phyloP scores from a whole-genome alignment of 2,888 invertebrate genomes.

The Iselma pallidipennis region DNA sequence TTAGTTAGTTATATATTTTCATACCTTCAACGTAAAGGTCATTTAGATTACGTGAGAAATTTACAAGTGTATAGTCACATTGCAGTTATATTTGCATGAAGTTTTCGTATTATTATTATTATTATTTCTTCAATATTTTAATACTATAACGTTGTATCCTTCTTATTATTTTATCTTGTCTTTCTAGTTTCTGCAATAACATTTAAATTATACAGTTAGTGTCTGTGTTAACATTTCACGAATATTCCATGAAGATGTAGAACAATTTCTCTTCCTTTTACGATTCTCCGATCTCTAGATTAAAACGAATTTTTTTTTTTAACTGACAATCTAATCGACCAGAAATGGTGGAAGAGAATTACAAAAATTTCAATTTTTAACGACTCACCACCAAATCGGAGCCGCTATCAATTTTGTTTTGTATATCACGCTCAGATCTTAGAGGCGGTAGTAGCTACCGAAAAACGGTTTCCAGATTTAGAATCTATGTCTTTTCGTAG shows the following conservation, averaged over 20 bases:
- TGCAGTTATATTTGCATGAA: conserved; percentile 2
- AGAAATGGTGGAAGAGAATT: too few relatives aligned
- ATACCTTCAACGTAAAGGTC: conserved; percentile 12
- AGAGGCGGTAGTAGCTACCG: too few relatives aligned
- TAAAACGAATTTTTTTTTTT: neutral
- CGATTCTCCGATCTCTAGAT: neutral
- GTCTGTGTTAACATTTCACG: conserved; percentile 19
- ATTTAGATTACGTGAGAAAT: conserved; percentile 10
- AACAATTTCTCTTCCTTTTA: conserved; percentile 20
- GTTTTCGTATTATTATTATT: conserved; percentile 2
- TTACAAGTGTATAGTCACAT: conserved; percentile 2
- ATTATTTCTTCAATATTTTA: neutral
- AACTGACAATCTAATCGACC: neutral
- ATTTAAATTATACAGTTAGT: conserved; percentile 5
- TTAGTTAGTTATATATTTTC: conserved; percentile 2
- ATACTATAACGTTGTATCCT: neutral
- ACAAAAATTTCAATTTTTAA: too few relatives aligned
- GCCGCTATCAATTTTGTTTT: too few relatives aligned
- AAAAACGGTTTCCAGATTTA: too few relatives aligned
- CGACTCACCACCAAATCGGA: too few relatives aligned
- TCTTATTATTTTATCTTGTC: neutral
- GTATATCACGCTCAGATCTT: too few relatives aligned
- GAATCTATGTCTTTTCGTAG: too few relatives aligned
- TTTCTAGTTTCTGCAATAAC: conserved; percentile 7
- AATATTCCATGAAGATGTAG: conserved; percentile 15